phyloP scores from a whole-genome alignment of 2,888 invertebrate genomes.

The Subacronicta megacephala region DNA sequence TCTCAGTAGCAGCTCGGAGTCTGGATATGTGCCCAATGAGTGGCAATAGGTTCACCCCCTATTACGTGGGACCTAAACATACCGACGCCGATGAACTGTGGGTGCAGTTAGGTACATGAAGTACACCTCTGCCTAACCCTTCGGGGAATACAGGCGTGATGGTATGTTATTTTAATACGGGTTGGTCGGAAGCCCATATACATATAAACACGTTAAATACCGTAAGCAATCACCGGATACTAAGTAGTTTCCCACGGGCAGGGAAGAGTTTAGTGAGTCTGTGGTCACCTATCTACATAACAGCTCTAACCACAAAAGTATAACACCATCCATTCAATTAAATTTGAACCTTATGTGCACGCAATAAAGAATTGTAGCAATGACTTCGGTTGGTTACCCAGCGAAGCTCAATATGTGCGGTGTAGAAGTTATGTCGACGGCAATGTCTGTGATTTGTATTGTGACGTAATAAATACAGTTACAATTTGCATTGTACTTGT shows the following conservation, averaged over 20 bases:
- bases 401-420: neutral
- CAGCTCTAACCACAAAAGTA: conserved; percentile 49
- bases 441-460: conserved; percentile 7
- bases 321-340: neutral
- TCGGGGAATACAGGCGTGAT: too few species aligned
- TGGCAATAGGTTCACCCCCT: too few species aligned
- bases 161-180: too few species aligned
- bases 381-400: neutral
- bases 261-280: conserved; percentile 39
- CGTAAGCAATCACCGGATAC: conserved; percentile 44
- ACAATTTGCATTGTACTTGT: neutral
- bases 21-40: too few species aligned
- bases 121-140: too few species aligned
- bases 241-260: conserved; percentile 47
- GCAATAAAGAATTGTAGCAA: conserved; percentile 8
- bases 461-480: conserved; percentile 19
- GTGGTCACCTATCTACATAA: conserved; percentile 43
- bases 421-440: conserved; percentile 7
- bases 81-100: too few species aligned
- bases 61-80: too few species aligned
- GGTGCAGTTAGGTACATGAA: too few species aligned
- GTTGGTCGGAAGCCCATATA: too few species aligned
- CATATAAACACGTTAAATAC: conserved; percentile 24
- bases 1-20: too few species aligned
- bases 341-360: conserved; percentile 13